Percentiles rank a stretch among this genome's conserved stretches.
Evolutionary conservation across 2,113 vertebrate genomes (phyloP).

Genomic region (Terrapene triunguis): DNA sequence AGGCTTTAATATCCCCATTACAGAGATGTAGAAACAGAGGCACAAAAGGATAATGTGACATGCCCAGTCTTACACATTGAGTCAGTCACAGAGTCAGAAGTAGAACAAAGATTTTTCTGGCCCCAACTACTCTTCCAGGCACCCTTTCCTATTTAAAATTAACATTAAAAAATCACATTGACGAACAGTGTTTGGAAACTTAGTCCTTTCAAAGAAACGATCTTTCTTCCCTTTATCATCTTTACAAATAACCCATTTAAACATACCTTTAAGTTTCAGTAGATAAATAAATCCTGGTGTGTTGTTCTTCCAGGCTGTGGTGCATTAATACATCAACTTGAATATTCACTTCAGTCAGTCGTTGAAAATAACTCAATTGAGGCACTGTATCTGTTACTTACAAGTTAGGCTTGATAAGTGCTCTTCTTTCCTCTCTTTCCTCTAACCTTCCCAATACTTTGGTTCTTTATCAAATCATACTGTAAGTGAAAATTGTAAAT

Average conservation of each 20-base stretch:
- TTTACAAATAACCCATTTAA: neutral
- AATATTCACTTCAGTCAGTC: neutral
- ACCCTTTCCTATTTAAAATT: neutral
- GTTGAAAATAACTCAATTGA: neutral
- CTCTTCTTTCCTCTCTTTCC: neutral
- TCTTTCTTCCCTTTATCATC: neutral
- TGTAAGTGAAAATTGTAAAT: slow-evolving; percentile 45
- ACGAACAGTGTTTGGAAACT: neutral
- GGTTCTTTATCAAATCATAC: slow-evolving; percentile 7
- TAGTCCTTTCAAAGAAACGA: neutral
- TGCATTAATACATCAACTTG: neutral
- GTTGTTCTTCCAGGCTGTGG: neutral
- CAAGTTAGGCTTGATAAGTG: slow-evolving; percentile 2
- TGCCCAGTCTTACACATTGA: rapidly evolving
- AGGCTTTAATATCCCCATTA: neutral
- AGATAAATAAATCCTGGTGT: neutral
- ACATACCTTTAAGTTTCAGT: neutral
- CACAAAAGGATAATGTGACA: neutral
- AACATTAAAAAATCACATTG: neutral
- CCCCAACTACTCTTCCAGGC: neutral
- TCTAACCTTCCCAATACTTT: neutral
- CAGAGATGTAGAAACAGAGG: neutral
- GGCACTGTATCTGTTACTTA: slow-evolving; percentile 1
- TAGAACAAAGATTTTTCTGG: neutral
- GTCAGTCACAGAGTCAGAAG: neutral